phyloP scores from a whole-genome alignment of 37 sponge, comb jelly and placozoan genomes.

The Geodia barretti region DNA sequence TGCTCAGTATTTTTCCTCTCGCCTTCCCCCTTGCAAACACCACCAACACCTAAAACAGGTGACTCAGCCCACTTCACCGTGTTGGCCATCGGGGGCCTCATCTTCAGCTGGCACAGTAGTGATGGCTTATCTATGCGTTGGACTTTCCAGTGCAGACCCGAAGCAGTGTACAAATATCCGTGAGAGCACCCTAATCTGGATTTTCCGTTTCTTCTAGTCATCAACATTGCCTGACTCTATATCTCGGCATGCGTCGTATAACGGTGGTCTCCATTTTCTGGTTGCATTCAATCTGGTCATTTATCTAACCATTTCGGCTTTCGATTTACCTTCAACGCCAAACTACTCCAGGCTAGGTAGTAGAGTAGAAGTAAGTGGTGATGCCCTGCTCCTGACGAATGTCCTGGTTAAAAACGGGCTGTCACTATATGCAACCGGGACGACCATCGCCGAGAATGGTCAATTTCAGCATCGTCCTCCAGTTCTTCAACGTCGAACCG shows the following conservation, averaged over 20 bases:
- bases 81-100: conserved; percentile 14
- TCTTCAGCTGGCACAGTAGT: not conserved
- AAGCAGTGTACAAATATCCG: not conserved
- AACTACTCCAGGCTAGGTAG: not conserved
- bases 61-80: not conserved
- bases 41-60: no score
- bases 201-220: not conserved
- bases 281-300: not conserved
- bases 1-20: no score
- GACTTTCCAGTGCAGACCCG: not conserved
- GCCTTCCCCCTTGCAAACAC: no score
- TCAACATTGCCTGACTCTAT: not conserved
- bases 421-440: not conserved
- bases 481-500: not conserved
- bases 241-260: not conserved
- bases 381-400: not conserved
- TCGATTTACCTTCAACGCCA: no score
- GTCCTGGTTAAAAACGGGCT: not conserved
- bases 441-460: not conserved
- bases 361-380: not conserved
- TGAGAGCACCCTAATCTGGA: not conserved
- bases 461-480: conserved; percentile 1
- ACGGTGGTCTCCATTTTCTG: not conserved
- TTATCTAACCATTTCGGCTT: not conserved
- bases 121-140: conserved; percentile 9